Conservation (phyloP, 53 echinoderm and acorn worm genomes). For the Actinopyga echinites region DNA sequence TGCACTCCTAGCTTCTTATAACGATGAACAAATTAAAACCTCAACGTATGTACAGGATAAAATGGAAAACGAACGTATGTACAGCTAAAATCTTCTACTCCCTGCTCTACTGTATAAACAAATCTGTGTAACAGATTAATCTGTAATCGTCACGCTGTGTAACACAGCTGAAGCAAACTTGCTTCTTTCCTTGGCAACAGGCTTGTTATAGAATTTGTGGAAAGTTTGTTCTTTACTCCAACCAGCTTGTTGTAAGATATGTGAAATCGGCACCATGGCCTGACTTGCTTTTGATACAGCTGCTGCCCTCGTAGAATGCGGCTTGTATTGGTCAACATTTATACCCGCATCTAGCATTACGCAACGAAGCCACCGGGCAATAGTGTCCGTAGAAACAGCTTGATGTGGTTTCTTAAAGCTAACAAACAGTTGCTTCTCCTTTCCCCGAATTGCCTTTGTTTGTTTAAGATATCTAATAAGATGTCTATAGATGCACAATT, state of each 20-base stretch:
- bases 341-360: slow-evolving; percentile 26
- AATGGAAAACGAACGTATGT: too few relatives aligned
- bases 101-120: too few relatives aligned
- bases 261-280: background rate
- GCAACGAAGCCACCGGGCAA: background rate
- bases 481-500: slow-evolving; percentile 31
- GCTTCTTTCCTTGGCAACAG: background rate
- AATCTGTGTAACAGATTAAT: too few relatives aligned
- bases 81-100: too few relatives aligned
- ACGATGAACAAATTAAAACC: too few relatives aligned
- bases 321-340: slow-evolving; percentile 27
- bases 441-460: slow-evolving; percentile 14
- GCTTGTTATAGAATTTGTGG: background rate
- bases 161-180: too few relatives aligned
- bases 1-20: too few relatives aligned
- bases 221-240: background rate
- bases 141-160: too few relatives aligned
- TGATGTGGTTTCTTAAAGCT: background rate
- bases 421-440: slow-evolving; percentile 11
- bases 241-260: background rate
- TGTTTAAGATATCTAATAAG: slow-evolving; percentile 24
- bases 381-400: background rate
- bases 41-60: too few relatives aligned
- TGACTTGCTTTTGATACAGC: slow-evolving; percentile 2
- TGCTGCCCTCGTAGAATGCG: slow-evolving; percentile 33